Conservation (phyloP, 2,888 invertebrate species). For the Ecdyonurus torrentis region DNA sequence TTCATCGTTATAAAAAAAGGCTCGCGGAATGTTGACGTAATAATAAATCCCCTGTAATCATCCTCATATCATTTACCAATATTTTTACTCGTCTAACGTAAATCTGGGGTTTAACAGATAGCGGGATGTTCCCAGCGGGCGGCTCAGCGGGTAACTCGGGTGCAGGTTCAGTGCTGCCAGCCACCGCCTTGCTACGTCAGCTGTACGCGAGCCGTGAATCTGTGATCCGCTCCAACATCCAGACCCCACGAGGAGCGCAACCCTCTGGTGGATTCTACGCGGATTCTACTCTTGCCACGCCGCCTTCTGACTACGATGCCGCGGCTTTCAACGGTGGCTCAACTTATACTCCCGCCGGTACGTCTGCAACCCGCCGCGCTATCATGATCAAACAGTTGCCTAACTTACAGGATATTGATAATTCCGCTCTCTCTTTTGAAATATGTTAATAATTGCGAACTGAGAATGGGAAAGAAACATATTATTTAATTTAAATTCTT, state of each 20-base stretch:
- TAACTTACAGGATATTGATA: background rate
- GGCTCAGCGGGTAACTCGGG: constrained; percentile 23
- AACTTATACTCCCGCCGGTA: constrained; percentile 8
- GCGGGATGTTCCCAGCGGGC: constrained; percentile 13
- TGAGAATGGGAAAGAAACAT: too few relatives aligned
- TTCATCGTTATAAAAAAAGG: too few relatives aligned
- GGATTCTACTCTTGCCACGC: background rate
- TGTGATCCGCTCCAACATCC: constrained; percentile 77
- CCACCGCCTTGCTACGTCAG: constrained; percentile 75
- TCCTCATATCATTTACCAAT: too few relatives aligned
- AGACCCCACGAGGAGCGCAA: constrained; percentile 34
- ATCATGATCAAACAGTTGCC: background rate
- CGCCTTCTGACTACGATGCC: background rate
- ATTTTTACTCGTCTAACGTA: too few relatives aligned
- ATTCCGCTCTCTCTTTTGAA: too few relatives aligned
- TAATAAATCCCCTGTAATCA: too few relatives aligned
- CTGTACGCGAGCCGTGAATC: constrained; percentile 88
- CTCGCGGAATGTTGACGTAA: too few relatives aligned
- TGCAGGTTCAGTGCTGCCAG: constrained; percentile 43
- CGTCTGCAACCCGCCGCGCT: background rate
- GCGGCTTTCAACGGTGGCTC: constrained; percentile 2
- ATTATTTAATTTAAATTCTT: too few relatives aligned
- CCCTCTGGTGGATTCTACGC: constrained; percentile 27
- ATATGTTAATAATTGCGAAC: too few relatives aligned
- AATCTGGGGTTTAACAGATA: background rate